Evolutionary conservation across 2,113 vertebrate genomes (phyloP).

Genomic region (Dicaeum eximium): DNA sequence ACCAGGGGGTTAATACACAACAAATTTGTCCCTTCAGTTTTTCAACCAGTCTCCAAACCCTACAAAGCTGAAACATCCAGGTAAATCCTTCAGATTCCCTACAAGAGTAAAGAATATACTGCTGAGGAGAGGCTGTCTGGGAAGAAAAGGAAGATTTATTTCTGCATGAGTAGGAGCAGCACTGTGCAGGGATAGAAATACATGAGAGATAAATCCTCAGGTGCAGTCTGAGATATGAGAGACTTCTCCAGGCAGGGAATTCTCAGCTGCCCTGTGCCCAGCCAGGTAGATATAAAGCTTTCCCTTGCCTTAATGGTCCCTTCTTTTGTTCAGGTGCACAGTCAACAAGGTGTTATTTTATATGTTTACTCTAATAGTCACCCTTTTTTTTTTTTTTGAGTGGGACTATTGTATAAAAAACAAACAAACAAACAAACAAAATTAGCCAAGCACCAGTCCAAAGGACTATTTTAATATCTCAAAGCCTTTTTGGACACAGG

Average conservation of each 20-base stretch:
- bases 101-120: background rate
- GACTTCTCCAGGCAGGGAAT: background rate
- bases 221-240: background rate
- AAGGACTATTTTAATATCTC: background rate
- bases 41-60: background rate
- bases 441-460: background rate
- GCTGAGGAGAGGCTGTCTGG: background rate
- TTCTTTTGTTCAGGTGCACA: background rate
- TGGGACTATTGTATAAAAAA: too few relatives aligned
- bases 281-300: background rate
- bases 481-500: background rate
- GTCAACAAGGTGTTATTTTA: background rate
- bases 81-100: background rate
- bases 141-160: background rate
- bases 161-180: background rate
- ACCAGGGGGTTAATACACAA: background rate
- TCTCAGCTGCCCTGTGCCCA: background rate
- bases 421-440: background rate
- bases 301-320: background rate
- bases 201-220: background rate
- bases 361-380: background rate
- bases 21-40: background rate
- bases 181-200: background rate
- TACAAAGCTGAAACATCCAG: background rate
- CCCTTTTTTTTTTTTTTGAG: too few relatives aligned